Conservation (phyloP, 1,140 invertebrate species). For the Dufourea novaeangliae region DNA sequence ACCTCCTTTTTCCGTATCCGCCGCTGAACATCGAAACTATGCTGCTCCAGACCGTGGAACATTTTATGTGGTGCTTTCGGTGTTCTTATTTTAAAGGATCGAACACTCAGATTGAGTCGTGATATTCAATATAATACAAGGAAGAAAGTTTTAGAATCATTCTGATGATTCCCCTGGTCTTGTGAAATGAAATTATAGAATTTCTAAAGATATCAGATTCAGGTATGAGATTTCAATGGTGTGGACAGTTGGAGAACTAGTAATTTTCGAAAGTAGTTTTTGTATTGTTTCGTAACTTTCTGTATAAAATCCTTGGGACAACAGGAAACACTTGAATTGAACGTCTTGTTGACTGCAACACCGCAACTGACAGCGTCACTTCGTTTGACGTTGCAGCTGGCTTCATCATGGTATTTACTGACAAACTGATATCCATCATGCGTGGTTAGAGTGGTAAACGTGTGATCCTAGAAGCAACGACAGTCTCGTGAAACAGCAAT, state of each 20-base stretch:
- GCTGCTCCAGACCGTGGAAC: background rate
- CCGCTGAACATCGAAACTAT: background rate
- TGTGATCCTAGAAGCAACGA: background rate
- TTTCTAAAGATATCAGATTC: too few species aligned
- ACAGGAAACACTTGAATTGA: background rate
- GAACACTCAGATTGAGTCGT: background rate
- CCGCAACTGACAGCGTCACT: background rate
- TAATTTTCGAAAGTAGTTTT: too few species aligned
- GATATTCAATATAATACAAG: too few species aligned
- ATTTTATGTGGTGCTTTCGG: background rate
- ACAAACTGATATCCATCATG: slow-evolving; percentile 21
- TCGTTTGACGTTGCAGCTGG: background rate
- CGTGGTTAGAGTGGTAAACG: background rate
- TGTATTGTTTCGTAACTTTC: too few species aligned
- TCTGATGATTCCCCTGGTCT: too few species aligned
- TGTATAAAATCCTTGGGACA: too few species aligned
- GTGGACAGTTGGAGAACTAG: too few species aligned
- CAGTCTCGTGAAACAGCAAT: background rate
- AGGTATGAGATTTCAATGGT: too few species aligned
- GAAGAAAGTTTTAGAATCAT: too few species aligned
- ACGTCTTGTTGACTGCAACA: background rate
- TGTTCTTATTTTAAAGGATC: background rate
- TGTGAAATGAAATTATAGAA: too few species aligned
- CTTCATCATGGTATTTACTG: slow-evolving; percentile 15
- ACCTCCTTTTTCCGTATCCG: slow-evolving; percentile 40